Percentiles rank a stretch among this genome's conserved stretches.
phyloP scores from a whole-genome alignment of 2,888 invertebrate species.

The Drosophila eohydei region DNA sequence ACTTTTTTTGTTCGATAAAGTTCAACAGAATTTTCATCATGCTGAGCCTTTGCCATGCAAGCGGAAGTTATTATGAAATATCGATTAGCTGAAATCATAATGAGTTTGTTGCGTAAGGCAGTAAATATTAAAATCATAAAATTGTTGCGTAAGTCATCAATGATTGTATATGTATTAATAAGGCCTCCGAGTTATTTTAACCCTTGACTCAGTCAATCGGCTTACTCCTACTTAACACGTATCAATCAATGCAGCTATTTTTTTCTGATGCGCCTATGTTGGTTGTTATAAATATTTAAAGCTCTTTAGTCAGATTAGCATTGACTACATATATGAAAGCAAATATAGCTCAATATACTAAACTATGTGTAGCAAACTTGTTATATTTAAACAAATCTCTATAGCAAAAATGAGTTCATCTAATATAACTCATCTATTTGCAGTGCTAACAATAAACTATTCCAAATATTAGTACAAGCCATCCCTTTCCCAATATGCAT shows the following conservation, averaged over 20 bases:
- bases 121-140: not conserved
- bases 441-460: too few species aligned
- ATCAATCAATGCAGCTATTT: not conserved
- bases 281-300: not conserved
- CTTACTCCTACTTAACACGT: not conserved
- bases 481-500: not conserved
- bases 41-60: not conserved
- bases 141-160: not conserved
- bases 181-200: not conserved
- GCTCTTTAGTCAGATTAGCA: too few species aligned
- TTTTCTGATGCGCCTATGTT: not conserved
- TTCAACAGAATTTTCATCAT: constrained; percentile 17
- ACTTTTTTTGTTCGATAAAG: constrained; percentile 20
- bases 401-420: too few species aligned
- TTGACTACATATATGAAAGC: too few species aligned
- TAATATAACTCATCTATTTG: too few species aligned
- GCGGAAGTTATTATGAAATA: not conserved
- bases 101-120: not conserved
- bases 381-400: too few species aligned
- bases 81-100: not conserved
- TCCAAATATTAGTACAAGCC: too few species aligned
- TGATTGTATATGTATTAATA: not conserved
- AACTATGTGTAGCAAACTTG: too few species aligned
- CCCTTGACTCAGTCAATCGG: not conserved
- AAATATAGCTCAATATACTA: too few species aligned